Base-by-base conservation (phyloP, 1,140 invertebrate species). In the Monomorium pharaonis region DNA sequence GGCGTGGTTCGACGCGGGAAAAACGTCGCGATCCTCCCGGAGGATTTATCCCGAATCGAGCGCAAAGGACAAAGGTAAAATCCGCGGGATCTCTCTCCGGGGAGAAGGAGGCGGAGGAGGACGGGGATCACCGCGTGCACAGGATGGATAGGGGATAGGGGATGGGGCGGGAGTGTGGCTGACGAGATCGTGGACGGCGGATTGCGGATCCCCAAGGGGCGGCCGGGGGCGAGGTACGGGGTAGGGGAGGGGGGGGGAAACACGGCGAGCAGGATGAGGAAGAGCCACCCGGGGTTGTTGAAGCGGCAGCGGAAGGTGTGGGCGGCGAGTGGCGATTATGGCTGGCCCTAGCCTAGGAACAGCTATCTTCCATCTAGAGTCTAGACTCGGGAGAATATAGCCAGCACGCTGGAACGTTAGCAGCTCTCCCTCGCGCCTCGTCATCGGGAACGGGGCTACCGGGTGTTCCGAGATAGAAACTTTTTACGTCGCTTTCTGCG, bases 301-400 rank as follows among this genome's bases (percentile, higher is more conserved):
- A 84, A 80, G 67, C 21, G 62, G 30, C 62, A 67, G 5, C 12
- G 58, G 70, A 72, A 44, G 67, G 56, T 81, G 10, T 6, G 49
- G 88, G 87, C 30, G 90, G 92, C 91, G 88, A 92, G 90, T 91
- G 91, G 91, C 91, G 92, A 93, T 93, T 93, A 93, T 89, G 89
- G 89, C 91, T 92, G 89, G 89, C 88, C 49, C 89, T 89, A 90
- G 89, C 89, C 89, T 93, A 91, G 85, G 74, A 87, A 83, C 88
- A 90, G 86, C 88, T 90, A 92, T 91, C 92, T 90, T 91, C 87
- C 84, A 83, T 87, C 74, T 89, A 77, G 84, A 89, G 86, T 91
- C 90, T 87, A 88, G 86, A 85, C 72, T 85, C 16, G 18, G n/a
- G 42, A 65, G 27, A 44, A 49, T 87, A 81, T 85, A 89, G n/a